Percentiles rank a stretch among this genome's conserved stretches.
Evolutionary conservation across 2,888 invertebrate species (phyloP).

Genomic region (Nomada flava): DNA sequence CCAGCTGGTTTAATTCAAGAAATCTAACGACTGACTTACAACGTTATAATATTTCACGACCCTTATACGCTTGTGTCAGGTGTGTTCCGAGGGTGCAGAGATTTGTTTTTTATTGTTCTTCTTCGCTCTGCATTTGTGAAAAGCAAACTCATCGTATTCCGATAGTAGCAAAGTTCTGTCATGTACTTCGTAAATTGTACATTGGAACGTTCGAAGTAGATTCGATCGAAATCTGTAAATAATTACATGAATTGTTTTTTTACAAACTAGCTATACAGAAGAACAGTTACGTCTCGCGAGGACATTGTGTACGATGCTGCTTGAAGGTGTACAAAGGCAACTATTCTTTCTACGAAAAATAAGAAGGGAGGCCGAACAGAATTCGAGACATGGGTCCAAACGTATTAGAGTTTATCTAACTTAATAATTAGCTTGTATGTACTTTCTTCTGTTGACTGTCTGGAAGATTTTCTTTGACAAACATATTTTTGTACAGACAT

Average conservation of each 20-base stretch:
- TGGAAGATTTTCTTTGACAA: slow-evolving; percentile 53
- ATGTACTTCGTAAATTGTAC: slow-evolving; percentile 14
- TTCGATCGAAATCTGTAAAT: slow-evolving; percentile 40
- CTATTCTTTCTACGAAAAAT: slow-evolving; percentile 30
- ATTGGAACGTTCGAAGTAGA: background rate
- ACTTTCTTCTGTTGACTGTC: slow-evolving; percentile 41
- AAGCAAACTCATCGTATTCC: slow-evolving; percentile 26
- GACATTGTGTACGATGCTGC: slow-evolving; percentile 33
- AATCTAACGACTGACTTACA: background rate
- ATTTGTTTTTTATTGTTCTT: background rate
- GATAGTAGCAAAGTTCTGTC: slow-evolving; percentile 7
- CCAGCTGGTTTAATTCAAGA: background rate
- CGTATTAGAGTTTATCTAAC: slow-evolving; percentile 59
- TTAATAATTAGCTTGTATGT: slow-evolving; percentile 63
- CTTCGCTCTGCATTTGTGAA: background rate
- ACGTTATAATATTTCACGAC: slow-evolving; percentile 9
- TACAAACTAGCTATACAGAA: slow-evolving; percentile 42
- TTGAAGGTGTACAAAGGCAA: slow-evolving; percentile 73
- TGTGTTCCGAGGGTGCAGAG: background rate
- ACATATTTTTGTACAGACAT: slow-evolving; percentile 71
- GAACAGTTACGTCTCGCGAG: slow-evolving; percentile 27
- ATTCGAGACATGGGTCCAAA: slow-evolving; percentile 75
- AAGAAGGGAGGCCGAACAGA: slow-evolving; percentile 11
- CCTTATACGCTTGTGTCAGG: slow-evolving; percentile 8
- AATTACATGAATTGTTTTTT: slow-evolving; percentile 32